Percentiles rank a stretch among this genome's conserved stretches.
phyloP scores from a whole-genome alignment of 2,888 invertebrate species.

The Amblyteles armatorius region DNA sequence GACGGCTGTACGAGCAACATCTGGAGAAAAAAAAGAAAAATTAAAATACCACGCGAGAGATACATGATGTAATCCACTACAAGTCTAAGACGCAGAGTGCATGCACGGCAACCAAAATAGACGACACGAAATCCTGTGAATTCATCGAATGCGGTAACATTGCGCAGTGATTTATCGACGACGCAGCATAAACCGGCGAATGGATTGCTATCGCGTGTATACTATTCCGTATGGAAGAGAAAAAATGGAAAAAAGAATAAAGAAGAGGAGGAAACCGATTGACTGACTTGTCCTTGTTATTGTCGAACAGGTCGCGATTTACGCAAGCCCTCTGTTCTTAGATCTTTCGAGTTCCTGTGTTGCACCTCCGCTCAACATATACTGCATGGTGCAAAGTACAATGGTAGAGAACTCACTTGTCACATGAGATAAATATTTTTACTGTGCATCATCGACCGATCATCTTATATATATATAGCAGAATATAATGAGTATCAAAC shows the following conservation, averaged over 20 bases:
- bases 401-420: conserved; percentile 16
- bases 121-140: neutral
- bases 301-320: conserved; percentile 9
- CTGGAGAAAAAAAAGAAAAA: conserved; percentile 72
- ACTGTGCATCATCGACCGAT: neutral
- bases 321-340: conserved; percentile 38
- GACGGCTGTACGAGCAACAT: conserved; percentile 89
- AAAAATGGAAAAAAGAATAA: conserved; percentile 6
- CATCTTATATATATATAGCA: neutral
- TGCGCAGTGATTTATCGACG: neutral
- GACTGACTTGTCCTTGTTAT: conserved; percentile 18
- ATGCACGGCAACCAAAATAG: neutral
- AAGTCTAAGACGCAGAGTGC: neutral
- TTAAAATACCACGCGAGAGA: conserved; percentile 37
- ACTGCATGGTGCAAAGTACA: conserved; percentile 46
- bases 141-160: neutral
- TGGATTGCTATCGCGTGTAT: neutral
- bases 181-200: neutral
- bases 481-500: neutral
- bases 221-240: neutral
- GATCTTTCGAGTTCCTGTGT: conserved; percentile 17
- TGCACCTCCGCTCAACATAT: neutral
- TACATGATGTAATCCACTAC: too few species aligned
- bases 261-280: neutral
- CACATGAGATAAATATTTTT: conserved; percentile 1